These are phyloP conservation scores for Eucera pruinosa DNA, from an alignment of 2,888 invertebrate species.

Conservation along the genomic window DNA sequence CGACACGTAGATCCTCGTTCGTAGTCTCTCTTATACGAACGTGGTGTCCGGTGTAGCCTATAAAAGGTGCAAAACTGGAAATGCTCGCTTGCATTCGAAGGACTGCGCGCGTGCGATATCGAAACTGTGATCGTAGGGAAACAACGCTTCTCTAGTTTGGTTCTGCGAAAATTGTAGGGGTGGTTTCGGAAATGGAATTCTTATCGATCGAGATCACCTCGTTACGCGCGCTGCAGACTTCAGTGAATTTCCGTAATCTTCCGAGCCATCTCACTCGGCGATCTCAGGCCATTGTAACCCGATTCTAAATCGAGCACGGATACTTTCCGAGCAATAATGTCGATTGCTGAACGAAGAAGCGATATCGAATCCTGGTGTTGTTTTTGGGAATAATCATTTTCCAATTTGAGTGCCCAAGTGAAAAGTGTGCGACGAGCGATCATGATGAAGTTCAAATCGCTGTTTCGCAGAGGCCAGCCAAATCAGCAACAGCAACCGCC, in stretches of 20 bases:
- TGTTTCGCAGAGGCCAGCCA: conserved; percentile 94
- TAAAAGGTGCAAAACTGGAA: no score
- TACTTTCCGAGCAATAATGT: conserved; percentile 13
- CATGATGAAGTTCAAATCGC: conserved; percentile 96
- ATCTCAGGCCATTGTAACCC: no score
- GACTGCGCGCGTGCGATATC: no score
- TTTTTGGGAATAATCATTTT: conserved; percentile 45
- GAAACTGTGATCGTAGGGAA: background rate
- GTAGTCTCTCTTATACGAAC: no score
- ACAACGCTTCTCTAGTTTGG: no score
- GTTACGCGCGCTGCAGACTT: background rate
- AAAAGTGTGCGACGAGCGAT: conserved; percentile 84
- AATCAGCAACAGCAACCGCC: conserved; percentile 82
- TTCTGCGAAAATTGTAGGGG: no score
- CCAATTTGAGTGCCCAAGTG: conserved; percentile 59
- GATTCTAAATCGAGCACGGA: no score
- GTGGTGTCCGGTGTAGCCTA: no score
- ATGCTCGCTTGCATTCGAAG: no score
- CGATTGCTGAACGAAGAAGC: conserved; percentile 17
- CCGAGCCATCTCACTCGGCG: background rate
- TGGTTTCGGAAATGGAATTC: conserved; percentile 16
- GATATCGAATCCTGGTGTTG: background rate
- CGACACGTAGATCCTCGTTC: no score
- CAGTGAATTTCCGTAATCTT: background rate
- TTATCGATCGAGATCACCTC: conserved; percentile 25